A percentile compares a stretch with the other conserved stretches of the same genome.
Conservation (phyloP, 1,140 invertebrate species). For the Helicoverpa armigera region DNA sequence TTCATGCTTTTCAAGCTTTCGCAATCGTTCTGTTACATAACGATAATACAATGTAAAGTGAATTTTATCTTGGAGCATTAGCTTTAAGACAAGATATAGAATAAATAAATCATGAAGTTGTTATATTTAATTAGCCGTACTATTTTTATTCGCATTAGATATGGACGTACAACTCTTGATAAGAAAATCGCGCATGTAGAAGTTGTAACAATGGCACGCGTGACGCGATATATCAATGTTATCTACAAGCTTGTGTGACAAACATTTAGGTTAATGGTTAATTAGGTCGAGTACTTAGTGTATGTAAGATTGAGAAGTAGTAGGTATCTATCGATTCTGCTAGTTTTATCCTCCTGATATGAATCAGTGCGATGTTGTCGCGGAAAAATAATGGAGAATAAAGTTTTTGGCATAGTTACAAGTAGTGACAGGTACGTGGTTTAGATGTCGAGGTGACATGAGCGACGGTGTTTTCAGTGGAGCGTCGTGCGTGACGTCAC, state of each 20-base stretch:
- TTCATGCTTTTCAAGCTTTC: neutral
- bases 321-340: constrained; percentile 47
- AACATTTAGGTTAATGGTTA: constrained; percentile 76
- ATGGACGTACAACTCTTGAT: constrained; percentile 52
- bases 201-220: constrained; percentile 64
- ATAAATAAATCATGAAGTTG: constrained; percentile 6
- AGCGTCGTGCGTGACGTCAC: constrained; percentile 58
- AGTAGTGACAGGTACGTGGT: constrained; percentile 47
- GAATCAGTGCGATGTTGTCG: constrained; percentile 1
- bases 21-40: constrained; percentile 1
- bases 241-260: constrained; percentile 71
- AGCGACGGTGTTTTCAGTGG: constrained; percentile 51
- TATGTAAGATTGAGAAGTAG: constrained; percentile 55
- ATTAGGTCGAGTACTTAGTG: constrained; percentile 68
- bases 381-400: constrained; percentile 24
- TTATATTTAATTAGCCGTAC: constrained; percentile 1
- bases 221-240: constrained; percentile 63
- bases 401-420: constrained; percentile 45
- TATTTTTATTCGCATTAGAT: constrained; percentile 36
- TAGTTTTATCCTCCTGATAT: constrained; percentile 28
- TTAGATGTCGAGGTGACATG: constrained; percentile 49
- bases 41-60: neutral
- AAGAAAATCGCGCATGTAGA: constrained; percentile 62
- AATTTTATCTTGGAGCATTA: neutral
- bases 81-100: neutral